A percentile compares a stretch with the other conserved stretches of the same genome.
Evolutionary conservation across 2,888 invertebrate species (phyloP).

Genomic region (Caradrina clavipalpis): DNA sequence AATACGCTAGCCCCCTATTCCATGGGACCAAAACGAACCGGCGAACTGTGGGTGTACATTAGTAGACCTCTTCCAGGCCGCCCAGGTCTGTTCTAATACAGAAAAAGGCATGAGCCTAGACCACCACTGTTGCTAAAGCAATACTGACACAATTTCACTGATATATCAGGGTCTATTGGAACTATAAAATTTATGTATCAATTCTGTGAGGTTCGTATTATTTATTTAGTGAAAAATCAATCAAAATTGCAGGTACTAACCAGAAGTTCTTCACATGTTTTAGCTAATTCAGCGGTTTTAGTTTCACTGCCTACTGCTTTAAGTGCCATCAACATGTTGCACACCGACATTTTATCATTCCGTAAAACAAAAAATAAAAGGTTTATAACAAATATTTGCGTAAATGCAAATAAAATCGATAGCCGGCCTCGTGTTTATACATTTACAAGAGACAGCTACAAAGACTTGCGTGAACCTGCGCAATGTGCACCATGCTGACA

Average conservation of each 20-base stretch:
- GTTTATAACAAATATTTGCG: conserved; percentile 25
- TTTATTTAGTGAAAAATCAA: conserved; percentile 5
- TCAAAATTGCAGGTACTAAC: conserved; percentile 69
- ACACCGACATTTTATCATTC: conserved; percentile 68
- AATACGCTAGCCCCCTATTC: no score
- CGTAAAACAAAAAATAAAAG: conserved; percentile 41
- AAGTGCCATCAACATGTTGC: conserved; percentile 66
- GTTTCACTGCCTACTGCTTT: conserved; percentile 71
- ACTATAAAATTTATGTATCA: neutral
- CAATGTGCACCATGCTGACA: no score
- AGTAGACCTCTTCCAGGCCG: no score
- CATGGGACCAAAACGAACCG: no score
- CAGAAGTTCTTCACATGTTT: conserved; percentile 76
- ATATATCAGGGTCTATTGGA: neutral
- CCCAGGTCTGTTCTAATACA: no score
- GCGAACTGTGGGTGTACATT: no score
- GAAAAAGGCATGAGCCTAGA: no score
- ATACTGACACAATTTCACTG: no score
- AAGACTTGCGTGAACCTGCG: no score
- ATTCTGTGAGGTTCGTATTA: neutral
- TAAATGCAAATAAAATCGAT: conserved; percentile 27
- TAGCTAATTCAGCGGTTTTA: conserved; percentile 71
- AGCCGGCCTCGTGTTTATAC: conserved; percentile 66
- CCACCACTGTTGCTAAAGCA: no score
- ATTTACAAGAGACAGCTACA: conserved; percentile 30